These are phyloP conservation scores for Thecophora atra DNA, from an alignment of 2,888 invertebrate species.

Conservation along the genomic window DNA sequence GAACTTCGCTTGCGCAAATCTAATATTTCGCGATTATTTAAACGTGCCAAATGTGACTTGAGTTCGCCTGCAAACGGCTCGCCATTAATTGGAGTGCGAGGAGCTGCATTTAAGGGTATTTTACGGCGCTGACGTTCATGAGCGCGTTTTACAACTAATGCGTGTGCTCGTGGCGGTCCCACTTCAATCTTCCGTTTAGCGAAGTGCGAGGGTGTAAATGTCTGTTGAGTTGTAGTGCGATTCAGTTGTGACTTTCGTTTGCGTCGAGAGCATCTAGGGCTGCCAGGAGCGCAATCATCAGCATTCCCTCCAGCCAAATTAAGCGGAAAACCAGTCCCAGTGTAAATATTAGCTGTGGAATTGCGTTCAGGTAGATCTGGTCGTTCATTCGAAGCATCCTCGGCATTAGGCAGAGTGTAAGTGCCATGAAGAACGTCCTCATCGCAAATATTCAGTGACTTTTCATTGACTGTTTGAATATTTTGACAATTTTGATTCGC, in stretches of 20 bases:
- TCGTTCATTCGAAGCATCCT: slow-evolving; percentile 23
- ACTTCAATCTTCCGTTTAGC: slow-evolving; percentile 30
- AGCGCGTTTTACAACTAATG: slow-evolving; percentile 20
- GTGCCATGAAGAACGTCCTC: slow-evolving; percentile 36
- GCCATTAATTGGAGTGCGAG: slow-evolving; percentile 54
- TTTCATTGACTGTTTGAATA: too few species aligned
- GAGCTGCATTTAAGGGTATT: slow-evolving; percentile 51
- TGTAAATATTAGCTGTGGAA: neutral
- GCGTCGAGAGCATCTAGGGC: slow-evolving; percentile 21
- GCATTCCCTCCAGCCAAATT: slow-evolving; percentile 38
- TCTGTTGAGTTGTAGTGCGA: neutral
- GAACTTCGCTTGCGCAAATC: slow-evolving; percentile 59
- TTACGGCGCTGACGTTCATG: neutral
- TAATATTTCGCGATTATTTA: slow-evolving; percentile 58
- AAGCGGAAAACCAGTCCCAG: slow-evolving; percentile 38
- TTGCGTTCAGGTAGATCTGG: neutral
- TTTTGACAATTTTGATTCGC: too few species aligned
- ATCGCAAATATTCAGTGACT: neutral
- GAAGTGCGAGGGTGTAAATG: neutral
- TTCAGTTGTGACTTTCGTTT: neutral
- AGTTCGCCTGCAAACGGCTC: slow-evolving; percentile 55
- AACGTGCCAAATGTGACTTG: slow-evolving; percentile 47
- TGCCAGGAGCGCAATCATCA: neutral
- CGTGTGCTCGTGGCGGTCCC: slow-evolving; percentile 38
- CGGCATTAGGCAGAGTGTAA: slow-evolving; percentile 46